A percentile compares a stretch with the other conserved stretches of the same genome.
These are phyloP conservation scores for Phrixothrix hirtus DNA, from an alignment of 2,888 invertebrate genomes.

Conservation along the genomic window DNA sequence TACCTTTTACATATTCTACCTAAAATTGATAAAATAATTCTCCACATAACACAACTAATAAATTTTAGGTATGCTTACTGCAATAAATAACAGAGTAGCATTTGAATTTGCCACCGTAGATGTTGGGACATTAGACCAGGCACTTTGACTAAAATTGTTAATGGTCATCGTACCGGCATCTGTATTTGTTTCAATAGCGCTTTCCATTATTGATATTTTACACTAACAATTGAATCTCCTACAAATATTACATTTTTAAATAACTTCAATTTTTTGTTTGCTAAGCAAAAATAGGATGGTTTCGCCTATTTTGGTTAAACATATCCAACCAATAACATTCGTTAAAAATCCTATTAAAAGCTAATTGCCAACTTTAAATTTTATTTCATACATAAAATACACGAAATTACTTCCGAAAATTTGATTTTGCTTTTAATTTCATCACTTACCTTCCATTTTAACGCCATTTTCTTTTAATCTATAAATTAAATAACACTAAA, in stretches of 20 bases:
- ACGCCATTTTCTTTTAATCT: slow-evolving; percentile 2
- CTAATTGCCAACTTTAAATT: too few species aligned
- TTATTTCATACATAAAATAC: too few species aligned
- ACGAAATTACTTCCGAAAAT: neutral
- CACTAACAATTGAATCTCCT: neutral
- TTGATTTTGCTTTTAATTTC: neutral
- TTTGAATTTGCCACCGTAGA: slow-evolving; percentile 28
- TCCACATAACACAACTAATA: too few species aligned
- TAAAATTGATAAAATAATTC: too few species aligned
- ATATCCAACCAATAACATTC: too few species aligned
- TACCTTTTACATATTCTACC: slow-evolving; percentile 54
- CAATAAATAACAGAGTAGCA: slow-evolving; percentile 50
- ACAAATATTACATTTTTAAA: neutral
- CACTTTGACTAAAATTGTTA: slow-evolving; percentile 38
- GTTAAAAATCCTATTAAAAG: too few species aligned
- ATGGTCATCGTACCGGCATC: slow-evolving; percentile 41
- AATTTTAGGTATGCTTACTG: slow-evolving; percentile 51
- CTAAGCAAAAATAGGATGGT: neutral
- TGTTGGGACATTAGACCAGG: slow-evolving; percentile 36
- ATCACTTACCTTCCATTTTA: neutral
- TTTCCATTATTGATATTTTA: slow-evolving; percentile 41
- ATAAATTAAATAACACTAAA: neutral
- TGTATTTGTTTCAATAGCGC: slow-evolving; percentile 43
- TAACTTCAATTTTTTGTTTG: neutral
- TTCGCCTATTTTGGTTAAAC: neutral